These are phyloP conservation scores for Microplitis deprimator DNA, from an alignment of 2,888 invertebrate genomes.

Conservation along the genomic window DNA sequence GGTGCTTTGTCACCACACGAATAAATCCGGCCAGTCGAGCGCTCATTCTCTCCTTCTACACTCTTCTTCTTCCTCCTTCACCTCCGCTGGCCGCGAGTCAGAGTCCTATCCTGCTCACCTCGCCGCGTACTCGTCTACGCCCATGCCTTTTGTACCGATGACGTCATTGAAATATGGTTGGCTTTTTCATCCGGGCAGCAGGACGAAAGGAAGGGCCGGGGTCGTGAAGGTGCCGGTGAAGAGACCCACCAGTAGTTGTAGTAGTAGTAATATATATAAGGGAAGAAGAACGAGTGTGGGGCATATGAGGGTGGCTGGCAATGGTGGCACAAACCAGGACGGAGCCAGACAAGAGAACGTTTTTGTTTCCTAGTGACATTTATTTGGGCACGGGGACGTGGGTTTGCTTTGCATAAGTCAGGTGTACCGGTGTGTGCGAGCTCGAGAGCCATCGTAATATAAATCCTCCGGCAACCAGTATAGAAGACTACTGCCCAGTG, in stretches of 20 bases:
- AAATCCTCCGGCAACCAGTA: slow-evolving; percentile 59
- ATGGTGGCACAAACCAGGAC: slow-evolving; percentile 46
- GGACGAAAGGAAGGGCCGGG: slow-evolving; percentile 32
- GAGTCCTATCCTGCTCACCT: slow-evolving; percentile 55
- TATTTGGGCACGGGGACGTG: slow-evolving; percentile 65
- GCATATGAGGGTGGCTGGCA: slow-evolving; percentile 45
- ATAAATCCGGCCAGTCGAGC: slow-evolving; percentile 65
- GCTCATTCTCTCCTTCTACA: slow-evolving; percentile 56
- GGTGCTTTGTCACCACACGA: slow-evolving; percentile 70
- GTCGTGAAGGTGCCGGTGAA: slow-evolving; percentile 34
- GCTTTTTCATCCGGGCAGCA: slow-evolving; percentile 44
- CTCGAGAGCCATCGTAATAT: slow-evolving; percentile 63
- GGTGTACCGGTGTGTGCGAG: slow-evolving; percentile 57
- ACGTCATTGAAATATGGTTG: slow-evolving; percentile 64
- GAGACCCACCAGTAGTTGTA: slow-evolving; percentile 13
- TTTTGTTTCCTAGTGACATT: slow-evolving; percentile 69
- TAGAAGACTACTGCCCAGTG: slow-evolving; percentile 63
- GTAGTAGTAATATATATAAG: background rate
- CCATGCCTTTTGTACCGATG: slow-evolving; percentile 59
- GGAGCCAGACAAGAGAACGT: slow-evolving; percentile 58
- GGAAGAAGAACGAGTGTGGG: slow-evolving; percentile 39
- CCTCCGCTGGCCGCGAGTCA: slow-evolving; percentile 52
- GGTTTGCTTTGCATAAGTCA: slow-evolving; percentile 70
- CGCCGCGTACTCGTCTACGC: slow-evolving; percentile 64
- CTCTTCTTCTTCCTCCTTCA: slow-evolving; percentile 50